These are phyloP conservation scores for Picus viridis DNA, from an alignment of 2,797 vertebrate species.

Conservation along the genomic window DNA sequence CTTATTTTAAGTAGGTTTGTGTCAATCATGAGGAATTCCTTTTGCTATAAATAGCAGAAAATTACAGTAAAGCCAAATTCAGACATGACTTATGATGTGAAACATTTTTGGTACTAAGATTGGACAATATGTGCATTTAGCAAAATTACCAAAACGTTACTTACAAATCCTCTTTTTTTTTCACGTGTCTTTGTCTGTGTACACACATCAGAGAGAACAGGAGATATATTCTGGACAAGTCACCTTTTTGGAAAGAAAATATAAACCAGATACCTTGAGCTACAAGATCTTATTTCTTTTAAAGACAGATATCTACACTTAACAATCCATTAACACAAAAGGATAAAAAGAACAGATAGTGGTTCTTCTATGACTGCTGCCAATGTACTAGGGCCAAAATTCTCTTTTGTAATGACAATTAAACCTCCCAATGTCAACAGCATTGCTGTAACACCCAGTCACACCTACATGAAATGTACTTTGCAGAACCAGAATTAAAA, in stretches of 20 bases:
- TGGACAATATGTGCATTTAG: neutral
- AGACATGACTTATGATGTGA: neutral
- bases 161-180: neutral
- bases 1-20: neutral
- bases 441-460: neutral
- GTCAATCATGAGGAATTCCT: neutral
- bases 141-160: neutral
- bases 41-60: slow-evolving; percentile 12
- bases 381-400: neutral
- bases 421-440: neutral
- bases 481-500: slow-evolving; percentile 32
- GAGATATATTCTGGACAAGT: neutral
- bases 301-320: neutral
- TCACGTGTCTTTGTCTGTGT: neutral
- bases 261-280: neutral
- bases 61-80: neutral
- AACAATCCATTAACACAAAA: neutral
- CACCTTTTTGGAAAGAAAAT: neutral
- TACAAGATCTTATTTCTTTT: neutral
- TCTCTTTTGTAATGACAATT: neutral
- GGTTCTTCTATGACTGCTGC: neutral
- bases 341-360: neutral
- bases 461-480: neutral
- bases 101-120: neutral
- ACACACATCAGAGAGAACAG: neutral